Base-by-base conservation (phyloP, 2,797 vertebrate genomes). In the Benthosema pterotum region DNA sequence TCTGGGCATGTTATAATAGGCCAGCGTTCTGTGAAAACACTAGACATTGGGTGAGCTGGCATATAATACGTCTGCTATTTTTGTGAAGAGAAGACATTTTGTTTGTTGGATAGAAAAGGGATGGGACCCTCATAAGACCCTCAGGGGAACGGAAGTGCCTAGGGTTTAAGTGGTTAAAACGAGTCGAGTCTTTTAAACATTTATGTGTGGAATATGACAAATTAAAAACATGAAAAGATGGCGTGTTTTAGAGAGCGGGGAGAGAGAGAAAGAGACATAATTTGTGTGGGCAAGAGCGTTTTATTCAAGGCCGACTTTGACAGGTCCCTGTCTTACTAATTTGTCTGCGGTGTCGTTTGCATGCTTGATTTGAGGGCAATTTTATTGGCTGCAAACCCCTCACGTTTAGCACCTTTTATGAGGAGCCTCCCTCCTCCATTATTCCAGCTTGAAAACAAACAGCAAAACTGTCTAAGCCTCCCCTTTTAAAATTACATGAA, bases 401-500 rank as follows among this genome's bases (percentile, higher is more conserved):
- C 55, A 53, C 19, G 22, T 45, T 52, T 22, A 32, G 52, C 9
- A 13, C 52, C 60, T 69, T 74, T 67, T 60, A 53, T 42, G 8
- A 42, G 60, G 43, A 65, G 5, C 52, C 9, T 63, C 71, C 38
- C 42, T 12, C 32, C 61, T 54, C 16, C 55, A 61, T 77, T 84
- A 74, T 67, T 72, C 80, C 61, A 22, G 42, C 61, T 56, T 63
- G 52, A 52, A 67, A 66, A 59, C 15, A 52, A 57, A 65, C 55
- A 62, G 50, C 17, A 49, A 55, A 58, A 48, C 42, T 18, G 9
- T 18, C 28, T 55, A 16, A 67, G 57, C 43, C 49, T 11, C 32
- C 42, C 57, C 68, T 79, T 76, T 80, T n/a, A 60, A 72, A 68
- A 68, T 70, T 2, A 42, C 69, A 68, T 71, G 68, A 69, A 70